Evolutionary conservation across 1,140 invertebrate species (phyloP), one percentile per base, ranked within the genome.

Genomic region (Hetaerina americana): DNA sequence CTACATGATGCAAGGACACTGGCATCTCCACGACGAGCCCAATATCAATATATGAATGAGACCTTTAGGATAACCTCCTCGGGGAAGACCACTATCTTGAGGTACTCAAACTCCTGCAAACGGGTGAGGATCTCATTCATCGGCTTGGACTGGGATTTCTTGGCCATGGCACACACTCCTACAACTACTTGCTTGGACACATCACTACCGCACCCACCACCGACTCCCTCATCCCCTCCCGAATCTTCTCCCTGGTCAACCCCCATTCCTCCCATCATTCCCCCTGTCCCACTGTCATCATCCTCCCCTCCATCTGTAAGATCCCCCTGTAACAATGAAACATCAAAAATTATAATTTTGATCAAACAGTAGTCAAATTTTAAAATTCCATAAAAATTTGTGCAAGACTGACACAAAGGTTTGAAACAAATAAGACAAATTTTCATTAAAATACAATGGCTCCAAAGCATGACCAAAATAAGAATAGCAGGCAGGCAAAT

Each of bases 101-200:
- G 93, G 79, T 96, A 97, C 79, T 97, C 94, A 82, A 98, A 99
- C 80, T 98, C 95, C 76, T 95, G 92, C 12, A 99, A 85, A 0
- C 97, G 85, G 0, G 91, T 94, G 22, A 99, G 85, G 78, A 99
- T 99, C 82, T 98, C 96, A 79, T 93, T 94, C 97, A 99, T 99
- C 1, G 97, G 96, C 84, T 98, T 98, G 70, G 96, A 98, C 76
- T 95, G 91, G 2, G 95, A 96, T 83, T 99, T 99, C 81, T 99
- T 99, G 76, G 93, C 92, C 97, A 99, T 99, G 57, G 97, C 95
- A 85, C 97, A 99, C 73, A 99, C 90, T 67, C 96, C 96, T 73
- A 99, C 94, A 77, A 96, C 85, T 70, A 99, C 94, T 78, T 95
- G 91, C 78, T 92, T 92, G 27, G 77, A 88, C 15, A 73, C 71